These are phyloP conservation scores for Drosophila nigrodunni DNA, from an alignment of 1,140 invertebrate genomes.

Conservation along the genomic window DNA sequence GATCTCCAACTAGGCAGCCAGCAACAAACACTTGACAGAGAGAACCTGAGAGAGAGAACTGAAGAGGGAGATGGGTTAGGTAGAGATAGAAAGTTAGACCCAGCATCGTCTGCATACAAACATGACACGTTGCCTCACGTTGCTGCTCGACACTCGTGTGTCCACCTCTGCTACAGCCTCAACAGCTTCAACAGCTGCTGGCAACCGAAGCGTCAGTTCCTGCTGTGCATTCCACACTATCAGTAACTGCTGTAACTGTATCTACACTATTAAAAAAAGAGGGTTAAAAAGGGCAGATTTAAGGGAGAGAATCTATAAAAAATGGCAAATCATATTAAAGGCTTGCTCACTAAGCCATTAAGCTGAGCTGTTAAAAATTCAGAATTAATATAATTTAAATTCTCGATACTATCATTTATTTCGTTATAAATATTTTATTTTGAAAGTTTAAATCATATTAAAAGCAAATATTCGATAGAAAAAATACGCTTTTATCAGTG, in stretches of 20 bases:
- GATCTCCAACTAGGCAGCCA: constrained; percentile 32
- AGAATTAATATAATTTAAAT: too few species aligned
- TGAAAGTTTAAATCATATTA: too few species aligned
- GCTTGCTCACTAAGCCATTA: too few species aligned
- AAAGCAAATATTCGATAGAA: too few species aligned
- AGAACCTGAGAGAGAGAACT: neutral
- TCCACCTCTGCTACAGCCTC: constrained; percentile 47
- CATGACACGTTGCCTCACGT: constrained; percentile 73
- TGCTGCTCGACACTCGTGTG: constrained; percentile 60
- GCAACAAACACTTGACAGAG: constrained; percentile 12
- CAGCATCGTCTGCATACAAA: constrained; percentile 59
- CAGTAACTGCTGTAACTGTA: constrained; percentile 16
- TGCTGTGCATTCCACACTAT: constrained; percentile 17
- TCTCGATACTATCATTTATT: too few species aligned
- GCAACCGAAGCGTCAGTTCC: constrained; percentile 52
- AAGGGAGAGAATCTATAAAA: too few species aligned
- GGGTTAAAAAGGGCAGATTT: too few species aligned
- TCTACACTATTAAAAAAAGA: neutral
- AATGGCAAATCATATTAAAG: too few species aligned
- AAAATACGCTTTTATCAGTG: constrained; percentile 18
- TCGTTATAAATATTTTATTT: too few species aligned
- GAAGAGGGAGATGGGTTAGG: constrained; percentile 1
- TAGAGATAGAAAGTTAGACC: constrained; percentile 37
- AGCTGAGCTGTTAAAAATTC: too few species aligned
- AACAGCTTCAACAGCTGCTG: constrained; percentile 23